Evolutionary conservation across 2,797 vertebrate species (phyloP).

Genomic region (Hylomyscus alleni): DNA sequence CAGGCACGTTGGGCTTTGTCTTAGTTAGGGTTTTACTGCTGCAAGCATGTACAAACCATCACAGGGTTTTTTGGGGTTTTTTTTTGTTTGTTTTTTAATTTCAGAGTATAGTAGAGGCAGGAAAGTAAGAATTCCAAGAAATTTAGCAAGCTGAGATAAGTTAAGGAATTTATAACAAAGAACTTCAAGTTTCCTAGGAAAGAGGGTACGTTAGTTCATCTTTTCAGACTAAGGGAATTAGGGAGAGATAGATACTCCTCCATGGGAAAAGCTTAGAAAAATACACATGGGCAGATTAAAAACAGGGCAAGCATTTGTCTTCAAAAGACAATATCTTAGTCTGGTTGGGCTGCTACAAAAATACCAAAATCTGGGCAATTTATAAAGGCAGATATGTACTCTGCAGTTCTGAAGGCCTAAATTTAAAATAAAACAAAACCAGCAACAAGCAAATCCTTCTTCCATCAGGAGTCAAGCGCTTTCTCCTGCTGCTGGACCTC

Average conservation of each 20-base stretch:
- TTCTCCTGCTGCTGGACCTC: neutral
- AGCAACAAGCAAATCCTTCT: neutral
- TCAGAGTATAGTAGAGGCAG: neutral
- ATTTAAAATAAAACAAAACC: neutral
- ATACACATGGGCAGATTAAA: constrained; percentile 14
- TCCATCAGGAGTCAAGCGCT: neutral
- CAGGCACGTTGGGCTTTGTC: neutral
- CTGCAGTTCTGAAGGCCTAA: neutral
- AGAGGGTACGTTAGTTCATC: neutral
- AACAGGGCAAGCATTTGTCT: constrained; percentile 35
- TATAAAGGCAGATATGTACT: neutral
- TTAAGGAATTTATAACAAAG: constrained; percentile 44
- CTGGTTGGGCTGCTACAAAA: neutral
- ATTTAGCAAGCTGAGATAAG: constrained; percentile 20
- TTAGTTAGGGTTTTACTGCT: neutral
- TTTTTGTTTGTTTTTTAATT: no score
- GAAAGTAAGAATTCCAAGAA: neutral
- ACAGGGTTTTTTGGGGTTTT: no score
- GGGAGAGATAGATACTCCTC: neutral
- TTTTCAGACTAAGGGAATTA: neutral
- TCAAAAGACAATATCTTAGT: constrained; percentile 31
- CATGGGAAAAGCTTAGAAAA: constrained; percentile 23
- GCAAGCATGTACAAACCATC: no score
- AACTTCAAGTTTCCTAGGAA: constrained; percentile 51
- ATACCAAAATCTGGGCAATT: neutral